A percentile compares a stretch with the other conserved stretches of the same genome.
Conservation (phyloP, 2,888 invertebrate genomes). For the Spatulosminthurus flaviceps region DNA sequence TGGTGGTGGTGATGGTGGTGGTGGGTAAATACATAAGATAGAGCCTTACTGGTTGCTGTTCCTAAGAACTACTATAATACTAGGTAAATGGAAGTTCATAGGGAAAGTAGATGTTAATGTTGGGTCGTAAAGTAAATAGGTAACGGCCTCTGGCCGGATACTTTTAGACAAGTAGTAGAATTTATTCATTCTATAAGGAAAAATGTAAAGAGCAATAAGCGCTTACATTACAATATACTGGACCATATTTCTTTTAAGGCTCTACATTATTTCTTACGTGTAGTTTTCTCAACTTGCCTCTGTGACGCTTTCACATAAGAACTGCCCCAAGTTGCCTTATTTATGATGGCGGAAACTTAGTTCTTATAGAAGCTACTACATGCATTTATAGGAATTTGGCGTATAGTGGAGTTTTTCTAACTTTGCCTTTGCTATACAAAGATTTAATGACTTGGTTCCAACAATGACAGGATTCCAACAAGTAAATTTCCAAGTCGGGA, state of each 20-base stretch:
- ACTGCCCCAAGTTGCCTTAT: slow-evolving; percentile 1
- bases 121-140: neutral
- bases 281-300: no score
- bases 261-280: no score
- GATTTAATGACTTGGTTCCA: neutral
- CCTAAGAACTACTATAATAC: no score
- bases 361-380: neutral
- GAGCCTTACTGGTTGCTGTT: no score
- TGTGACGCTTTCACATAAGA: no score
- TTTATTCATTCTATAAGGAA: slow-evolving; percentile 1
- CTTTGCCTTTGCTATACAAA: neutral
- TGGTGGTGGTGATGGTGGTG: no score
- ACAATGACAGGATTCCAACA: no score
- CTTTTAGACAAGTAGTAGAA: neutral
- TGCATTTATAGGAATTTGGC: no score
- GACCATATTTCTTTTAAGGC: slow-evolving; percentile 1
- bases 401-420: no score
- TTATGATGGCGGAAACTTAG: slow-evolving; percentile 24
- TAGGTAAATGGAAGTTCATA: neutral
- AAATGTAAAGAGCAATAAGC: neutral
- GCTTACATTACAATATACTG: no score
- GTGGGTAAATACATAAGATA: no score
- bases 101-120: slow-evolving; percentile 20
- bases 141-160: slow-evolving; percentile 17
- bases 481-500: no score